Conservation (phyloP, 2,797 vertebrate genomes). For the Acanthiza pusilla region DNA sequence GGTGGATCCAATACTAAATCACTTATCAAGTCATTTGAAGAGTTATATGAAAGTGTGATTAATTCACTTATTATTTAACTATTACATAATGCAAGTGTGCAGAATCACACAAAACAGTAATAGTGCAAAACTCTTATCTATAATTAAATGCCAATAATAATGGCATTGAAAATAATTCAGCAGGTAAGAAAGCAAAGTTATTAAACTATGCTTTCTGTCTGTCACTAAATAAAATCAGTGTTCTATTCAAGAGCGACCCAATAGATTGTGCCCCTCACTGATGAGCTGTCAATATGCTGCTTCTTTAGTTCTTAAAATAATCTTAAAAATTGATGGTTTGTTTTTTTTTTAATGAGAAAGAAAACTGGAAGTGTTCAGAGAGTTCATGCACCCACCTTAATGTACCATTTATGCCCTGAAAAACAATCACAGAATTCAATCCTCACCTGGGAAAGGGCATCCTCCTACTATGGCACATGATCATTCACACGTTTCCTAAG, state of each 20-base stretch:
- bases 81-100: not conserved
- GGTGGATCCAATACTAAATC: not conserved
- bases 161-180: not conserved
- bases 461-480: not conserved
- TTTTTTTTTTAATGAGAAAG: not conserved
- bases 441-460: not conserved
- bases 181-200: not conserved
- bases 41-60: not conserved
- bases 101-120: not conserved
- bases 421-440: not conserved
- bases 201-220: not conserved
- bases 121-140: not conserved
- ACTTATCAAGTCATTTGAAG: conserved; percentile 9
- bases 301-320: not conserved
- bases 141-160: not conserved
- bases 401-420: not conserved
- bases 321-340: not conserved
- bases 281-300: not conserved
- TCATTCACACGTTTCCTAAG: not conserved
- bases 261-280: not conserved
- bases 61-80: not conserved
- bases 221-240: not conserved
- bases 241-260: not conserved
- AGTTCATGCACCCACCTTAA: not conserved
- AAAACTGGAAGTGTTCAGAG: not conserved